Conservation (phyloP, 2,113 vertebrate species). For the Ploceus nigricollis region DNA sequence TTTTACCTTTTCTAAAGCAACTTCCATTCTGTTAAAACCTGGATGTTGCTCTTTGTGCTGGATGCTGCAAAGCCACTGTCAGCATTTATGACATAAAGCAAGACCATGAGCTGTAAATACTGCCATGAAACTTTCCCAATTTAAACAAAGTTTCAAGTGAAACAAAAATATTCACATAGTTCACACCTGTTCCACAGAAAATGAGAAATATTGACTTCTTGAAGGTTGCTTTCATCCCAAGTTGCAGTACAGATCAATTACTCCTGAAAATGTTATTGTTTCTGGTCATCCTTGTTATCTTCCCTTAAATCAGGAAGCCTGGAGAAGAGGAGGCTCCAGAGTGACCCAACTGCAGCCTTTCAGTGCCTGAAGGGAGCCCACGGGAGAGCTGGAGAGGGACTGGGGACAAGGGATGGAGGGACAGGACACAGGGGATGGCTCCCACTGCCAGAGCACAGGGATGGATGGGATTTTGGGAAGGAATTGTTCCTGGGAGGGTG, state of each 20-base stretch:
- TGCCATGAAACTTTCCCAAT: neutral
- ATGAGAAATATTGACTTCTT: neutral
- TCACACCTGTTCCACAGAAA: neutral
- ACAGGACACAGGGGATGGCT: neutral
- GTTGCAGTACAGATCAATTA: neutral
- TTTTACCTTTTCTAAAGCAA: neutral
- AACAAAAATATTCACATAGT: neutral
- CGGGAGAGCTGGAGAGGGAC: neutral
- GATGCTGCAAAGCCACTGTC: neutral
- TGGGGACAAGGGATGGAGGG: neutral
- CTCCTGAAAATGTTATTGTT: neutral
- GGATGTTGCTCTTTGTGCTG: neutral
- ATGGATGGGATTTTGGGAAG: neutral
- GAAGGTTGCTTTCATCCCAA: neutral
- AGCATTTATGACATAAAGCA: neutral
- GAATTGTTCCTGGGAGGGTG: neutral
- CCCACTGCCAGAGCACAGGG: neutral
- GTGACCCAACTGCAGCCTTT: neutral
- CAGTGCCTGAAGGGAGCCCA: neutral
- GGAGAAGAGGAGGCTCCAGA: neutral
- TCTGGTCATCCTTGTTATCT: neutral
- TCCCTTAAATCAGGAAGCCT: neutral
- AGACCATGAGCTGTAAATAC: neutral
- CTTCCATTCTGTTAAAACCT: neutral
- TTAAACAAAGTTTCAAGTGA: neutral